Evolutionary conservation across 2,113 vertebrate species (phyloP).

Genomic region (Coturnix japonica): DNA sequence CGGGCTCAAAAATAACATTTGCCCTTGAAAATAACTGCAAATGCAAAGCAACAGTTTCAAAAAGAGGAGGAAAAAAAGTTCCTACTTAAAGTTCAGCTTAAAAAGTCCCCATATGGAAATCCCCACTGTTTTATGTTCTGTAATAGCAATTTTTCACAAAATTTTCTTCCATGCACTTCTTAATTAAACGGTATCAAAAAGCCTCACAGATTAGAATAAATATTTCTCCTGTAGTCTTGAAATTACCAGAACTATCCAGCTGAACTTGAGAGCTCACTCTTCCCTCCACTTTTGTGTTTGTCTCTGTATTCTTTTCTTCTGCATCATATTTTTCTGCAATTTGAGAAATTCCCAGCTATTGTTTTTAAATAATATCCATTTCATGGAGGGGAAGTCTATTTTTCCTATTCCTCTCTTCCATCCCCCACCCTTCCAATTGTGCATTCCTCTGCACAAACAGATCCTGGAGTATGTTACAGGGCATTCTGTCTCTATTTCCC

Average conservation of each 20-base stretch:
- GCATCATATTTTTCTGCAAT: neutral
- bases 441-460: conserved; percentile 29
- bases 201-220: neutral
- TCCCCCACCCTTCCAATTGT: neutral
- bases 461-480: neutral
- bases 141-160: neutral
- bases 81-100: neutral
- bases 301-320: conserved; percentile 8
- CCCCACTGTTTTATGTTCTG: neutral
- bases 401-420: conserved; percentile 9
- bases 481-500: neutral
- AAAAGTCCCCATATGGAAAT: conserved; percentile 10
- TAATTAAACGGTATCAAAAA: neutral
- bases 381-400: conserved; percentile 9
- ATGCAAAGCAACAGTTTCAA: neutral
- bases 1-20: neutral
- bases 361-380: conserved; percentile 51
- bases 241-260: neutral
- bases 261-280: neutral
- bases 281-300: neutral
- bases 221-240: neutral
- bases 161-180: neutral
- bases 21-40: neutral
- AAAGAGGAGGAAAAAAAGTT: neutral
- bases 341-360: conserved; percentile 49